A percentile compares a stretch with the other conserved stretches of the same genome.
These are phyloP conservation scores for Mormyrops attenuatus DNA, from an alignment of 2,797 vertebrate species.

Conservation along the genomic window DNA sequence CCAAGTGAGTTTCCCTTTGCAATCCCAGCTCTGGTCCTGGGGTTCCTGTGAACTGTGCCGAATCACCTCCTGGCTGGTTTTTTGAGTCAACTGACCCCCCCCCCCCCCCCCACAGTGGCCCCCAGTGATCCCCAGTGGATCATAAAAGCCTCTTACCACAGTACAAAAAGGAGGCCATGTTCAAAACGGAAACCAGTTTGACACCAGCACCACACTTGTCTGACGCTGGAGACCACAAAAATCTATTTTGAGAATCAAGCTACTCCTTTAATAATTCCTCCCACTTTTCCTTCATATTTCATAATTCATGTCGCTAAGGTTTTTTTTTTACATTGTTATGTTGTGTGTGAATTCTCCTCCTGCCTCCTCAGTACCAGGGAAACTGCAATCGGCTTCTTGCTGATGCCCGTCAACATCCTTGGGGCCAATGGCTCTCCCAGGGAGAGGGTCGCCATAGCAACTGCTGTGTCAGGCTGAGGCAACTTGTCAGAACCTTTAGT, in stretches of 20 bases:
- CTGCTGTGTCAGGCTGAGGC: slow-evolving; percentile 55
- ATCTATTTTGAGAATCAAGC: slow-evolving; percentile 19
- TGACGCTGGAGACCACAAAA: background rate
- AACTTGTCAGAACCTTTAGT: slow-evolving; percentile 55
- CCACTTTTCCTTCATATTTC: background rate
- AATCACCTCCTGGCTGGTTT: background rate
- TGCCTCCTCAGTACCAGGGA: slow-evolving; percentile 55
- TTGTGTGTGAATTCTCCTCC: slow-evolving; percentile 52
- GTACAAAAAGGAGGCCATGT: background rate
- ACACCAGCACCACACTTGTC: background rate
- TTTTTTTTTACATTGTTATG: slow-evolving; percentile 32
- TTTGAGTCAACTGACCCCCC: background rate
- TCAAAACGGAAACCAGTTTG: background rate
- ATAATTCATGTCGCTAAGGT: background rate
- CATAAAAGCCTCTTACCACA: background rate
- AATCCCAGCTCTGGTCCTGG: background rate
- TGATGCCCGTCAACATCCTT: slow-evolving; percentile 53
- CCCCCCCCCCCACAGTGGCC: background rate
- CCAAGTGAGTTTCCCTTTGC: background rate
- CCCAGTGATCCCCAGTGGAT: background rate
- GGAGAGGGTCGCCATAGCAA: slow-evolving; percentile 67
- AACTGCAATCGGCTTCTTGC: slow-evolving; percentile 57
- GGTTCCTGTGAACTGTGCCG: background rate
- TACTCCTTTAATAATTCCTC: slow-evolving; percentile 10
- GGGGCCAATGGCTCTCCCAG: slow-evolving; percentile 45